These are phyloP conservation scores for Drosophila emarginata DNA, from an alignment of 2,888 invertebrate genomes.

Conservation along the genomic window DNA sequence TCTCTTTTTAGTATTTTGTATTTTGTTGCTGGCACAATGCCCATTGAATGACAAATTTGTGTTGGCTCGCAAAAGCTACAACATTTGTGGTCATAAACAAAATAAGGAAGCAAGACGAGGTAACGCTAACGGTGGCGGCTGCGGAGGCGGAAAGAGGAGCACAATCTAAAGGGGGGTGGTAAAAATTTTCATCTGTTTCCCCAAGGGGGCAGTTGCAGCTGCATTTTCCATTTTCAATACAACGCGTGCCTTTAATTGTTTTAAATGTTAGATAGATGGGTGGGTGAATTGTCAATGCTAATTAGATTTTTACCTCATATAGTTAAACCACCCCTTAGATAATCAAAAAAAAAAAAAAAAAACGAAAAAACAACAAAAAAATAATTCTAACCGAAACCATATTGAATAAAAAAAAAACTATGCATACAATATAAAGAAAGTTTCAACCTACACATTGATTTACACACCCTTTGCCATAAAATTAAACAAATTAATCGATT, in stretches of 20 bases:
- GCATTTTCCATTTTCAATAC: constrained; percentile 11
- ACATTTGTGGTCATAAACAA: constrained; percentile 48
- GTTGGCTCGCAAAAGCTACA: constrained; percentile 46
- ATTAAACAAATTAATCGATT: constrained; percentile 65
- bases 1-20: neutral
- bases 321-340: constrained; percentile 11
- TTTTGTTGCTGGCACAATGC: constrained; percentile 54
- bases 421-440: constrained; percentile 10
- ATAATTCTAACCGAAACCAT: neutral
- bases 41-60: constrained; percentile 59
- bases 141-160: neutral
- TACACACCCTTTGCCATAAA: constrained; percentile 66
- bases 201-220: constrained; percentile 26
- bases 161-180: neutral
- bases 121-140: no score
- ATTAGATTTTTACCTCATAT: constrained; percentile 26
- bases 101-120: neutral
- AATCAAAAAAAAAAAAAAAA: neutral
- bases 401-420: no score
- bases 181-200: neutral
- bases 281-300: constrained; percentile 52
- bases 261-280: constrained; percentile 26
- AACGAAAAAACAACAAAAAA: neutral
- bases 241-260: constrained; percentile 41
- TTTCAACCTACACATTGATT: constrained; percentile 34